A percentile compares a stretch with the other conserved stretches of the same genome.
Conservation (phyloP, 1,140 invertebrate species). For the Lepidurus arcticus region DNA sequence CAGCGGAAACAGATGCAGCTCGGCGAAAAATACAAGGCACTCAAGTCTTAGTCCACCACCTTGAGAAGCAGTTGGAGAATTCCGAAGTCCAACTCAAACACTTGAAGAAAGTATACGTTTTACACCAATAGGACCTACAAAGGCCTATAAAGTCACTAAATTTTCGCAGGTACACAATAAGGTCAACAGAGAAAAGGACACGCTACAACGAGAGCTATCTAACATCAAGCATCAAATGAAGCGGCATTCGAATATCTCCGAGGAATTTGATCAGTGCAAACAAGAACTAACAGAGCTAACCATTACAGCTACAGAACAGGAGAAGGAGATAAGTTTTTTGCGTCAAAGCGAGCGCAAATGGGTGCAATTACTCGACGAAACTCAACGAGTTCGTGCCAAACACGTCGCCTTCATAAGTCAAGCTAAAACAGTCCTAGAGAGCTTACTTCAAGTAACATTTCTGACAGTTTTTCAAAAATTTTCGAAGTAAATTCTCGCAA, state of each 20-base stretch:
- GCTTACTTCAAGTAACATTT: conserved; percentile 1
- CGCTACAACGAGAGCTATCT: no score
- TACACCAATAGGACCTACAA: background rate
- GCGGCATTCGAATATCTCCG: no score
- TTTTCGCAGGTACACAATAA: background rate
- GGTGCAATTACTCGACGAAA: background rate
- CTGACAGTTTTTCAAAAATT: background rate
- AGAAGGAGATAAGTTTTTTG: background rate
- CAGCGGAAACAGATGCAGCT: background rate
- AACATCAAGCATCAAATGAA: no score
- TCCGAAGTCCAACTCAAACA: background rate
- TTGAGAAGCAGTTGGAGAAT: background rate
- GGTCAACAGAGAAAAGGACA: background rate
- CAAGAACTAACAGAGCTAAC: background rate
- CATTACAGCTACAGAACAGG: background rate
- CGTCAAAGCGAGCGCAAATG: background rate
- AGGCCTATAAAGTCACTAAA: background rate
- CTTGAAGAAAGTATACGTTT: background rate
- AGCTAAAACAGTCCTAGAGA: background rate
- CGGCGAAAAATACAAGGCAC: background rate
- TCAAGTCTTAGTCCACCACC: background rate
- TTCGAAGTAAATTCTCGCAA: background rate
- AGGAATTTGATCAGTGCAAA: background rate
- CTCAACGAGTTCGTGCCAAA: background rate
- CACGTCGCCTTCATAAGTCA: background rate